Evolutionary conservation across 2,888 invertebrate species (phyloP).

Genomic region (Cephus pulcher): DNA sequence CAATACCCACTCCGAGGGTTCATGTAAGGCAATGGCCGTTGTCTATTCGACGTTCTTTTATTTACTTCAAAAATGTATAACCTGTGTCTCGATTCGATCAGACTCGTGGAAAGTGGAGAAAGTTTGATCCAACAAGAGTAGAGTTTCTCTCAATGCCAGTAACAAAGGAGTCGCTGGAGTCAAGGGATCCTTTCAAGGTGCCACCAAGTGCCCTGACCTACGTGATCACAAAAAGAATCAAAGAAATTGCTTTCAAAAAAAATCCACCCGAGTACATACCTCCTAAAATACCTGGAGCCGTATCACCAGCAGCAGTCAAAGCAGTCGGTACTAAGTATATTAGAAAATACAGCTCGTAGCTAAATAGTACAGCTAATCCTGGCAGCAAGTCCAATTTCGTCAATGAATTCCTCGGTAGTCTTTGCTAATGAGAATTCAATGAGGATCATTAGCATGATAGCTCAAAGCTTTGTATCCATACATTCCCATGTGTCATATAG

Average conservation of each 20-base stretch:
- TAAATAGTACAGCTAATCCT: neutral
- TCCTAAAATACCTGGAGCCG: constrained; percentile 37
- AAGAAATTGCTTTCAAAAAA: constrained; percentile 30
- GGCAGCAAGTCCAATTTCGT: neutral
- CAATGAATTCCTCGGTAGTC: neutral
- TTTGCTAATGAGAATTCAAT: neutral
- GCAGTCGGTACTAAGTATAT: constrained; percentile 24
- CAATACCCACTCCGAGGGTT: constrained; percentile 21
- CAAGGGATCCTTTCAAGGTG: constrained; percentile 41
- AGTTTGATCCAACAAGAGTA: constrained; percentile 20
- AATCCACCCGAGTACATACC: constrained; percentile 7
- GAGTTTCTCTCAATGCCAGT: constrained; percentile 37
- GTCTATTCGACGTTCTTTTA: neutral
- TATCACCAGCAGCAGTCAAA: constrained; percentile 39
- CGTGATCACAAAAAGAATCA: constrained; percentile 33
- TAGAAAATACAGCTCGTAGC: neutral
- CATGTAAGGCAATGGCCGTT: neutral
- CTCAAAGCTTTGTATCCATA: neutral
- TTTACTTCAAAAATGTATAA: neutral
- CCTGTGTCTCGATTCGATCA: neutral
- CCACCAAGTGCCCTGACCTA: constrained; percentile 42
- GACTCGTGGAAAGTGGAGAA: constrained; percentile 2
- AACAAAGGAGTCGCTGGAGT: constrained; percentile 18
- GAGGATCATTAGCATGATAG: neutral
- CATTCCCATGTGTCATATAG: neutral